Base-by-base conservation (phyloP, 2,888 invertebrate genomes). In the Tinea trinotella region DNA sequence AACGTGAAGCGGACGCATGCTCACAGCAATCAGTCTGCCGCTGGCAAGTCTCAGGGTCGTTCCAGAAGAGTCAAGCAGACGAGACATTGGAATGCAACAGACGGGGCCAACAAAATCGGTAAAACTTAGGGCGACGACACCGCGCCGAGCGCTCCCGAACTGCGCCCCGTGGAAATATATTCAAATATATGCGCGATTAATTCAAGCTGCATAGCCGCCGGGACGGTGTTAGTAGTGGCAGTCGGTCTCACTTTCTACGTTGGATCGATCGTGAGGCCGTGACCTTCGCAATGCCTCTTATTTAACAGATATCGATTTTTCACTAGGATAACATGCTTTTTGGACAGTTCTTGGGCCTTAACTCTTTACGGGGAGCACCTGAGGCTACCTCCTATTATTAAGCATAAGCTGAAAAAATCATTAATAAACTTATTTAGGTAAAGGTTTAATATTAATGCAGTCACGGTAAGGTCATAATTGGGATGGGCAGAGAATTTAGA, bases 131-230 rank as follows among this genome's bases (percentile, higher is more conserved):
- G 78, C 83, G 79, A 79, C 82, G 81, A 82, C 81, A 77, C 78
- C 68, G 72, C 55, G 52, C 44, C 55, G 54, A 22, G 54, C 48
- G 54, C 52, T 20, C 67, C 71, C 78, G 74, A 76, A 77, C 76
- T 70, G 74, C 76, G 77, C 71, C 75, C 75, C 73, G 54, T 71
- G 61, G 62, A 74, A 74, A 74, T 75, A 70, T 75, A 87, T 87
- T 87, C 87, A 86, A 87, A 87, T 87, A 78, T 87, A 87, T 87
- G 87, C 87, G 84, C 84, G 86, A 87, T 87, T 87, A 87, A 87
- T 87, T 86, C 87, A 85, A 85, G 69, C 79, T 80, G 87, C 87
- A 87, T 87, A 83, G 84, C 83, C 84, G 76, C 63, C 80, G 83
- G 56, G 76, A 81, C 83, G 82, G 85, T 85, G 85, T 85, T 83